Percentiles rank a stretch among this genome's conserved stretches.
Conservation (phyloP, 1,140 invertebrate genomes). For the Atta colombica region DNA sequence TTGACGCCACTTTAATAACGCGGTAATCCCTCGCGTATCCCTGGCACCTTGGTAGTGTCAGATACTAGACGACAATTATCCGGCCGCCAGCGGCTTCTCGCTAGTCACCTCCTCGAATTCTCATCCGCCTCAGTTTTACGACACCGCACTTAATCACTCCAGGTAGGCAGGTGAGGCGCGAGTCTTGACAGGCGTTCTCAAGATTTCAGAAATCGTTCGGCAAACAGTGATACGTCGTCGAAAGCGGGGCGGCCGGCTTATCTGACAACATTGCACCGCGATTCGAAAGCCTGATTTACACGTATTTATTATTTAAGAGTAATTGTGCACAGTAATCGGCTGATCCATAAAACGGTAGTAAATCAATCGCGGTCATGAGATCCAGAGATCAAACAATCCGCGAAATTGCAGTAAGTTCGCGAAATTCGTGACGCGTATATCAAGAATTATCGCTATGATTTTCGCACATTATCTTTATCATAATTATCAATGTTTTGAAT, state of each 20-base stretch:
- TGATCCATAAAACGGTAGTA: constrained; percentile 76
- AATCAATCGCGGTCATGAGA: constrained; percentile 76
- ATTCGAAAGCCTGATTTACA: constrained; percentile 85
- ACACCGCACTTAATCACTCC: constrained; percentile 82
- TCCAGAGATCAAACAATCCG: constrained; percentile 68
- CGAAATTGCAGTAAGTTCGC: constrained; percentile 17
- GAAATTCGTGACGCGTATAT: constrained; percentile 28
- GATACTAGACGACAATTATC: constrained; percentile 67
- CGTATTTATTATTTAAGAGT: constrained; percentile 79
- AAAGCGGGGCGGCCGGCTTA: constrained; percentile 79
- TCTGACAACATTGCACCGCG: constrained; percentile 78
- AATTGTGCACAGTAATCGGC: constrained; percentile 67
- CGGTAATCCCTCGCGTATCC: constrained; percentile 82
- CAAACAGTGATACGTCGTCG: constrained; percentile 76
- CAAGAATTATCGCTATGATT: constrained; percentile 6
- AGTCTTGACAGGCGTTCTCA: constrained; percentile 75
- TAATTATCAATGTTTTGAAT: neutral
- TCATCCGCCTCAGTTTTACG: constrained; percentile 79
- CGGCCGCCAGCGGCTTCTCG: neutral
- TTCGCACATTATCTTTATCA: neutral
- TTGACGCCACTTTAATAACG: constrained; percentile 83
- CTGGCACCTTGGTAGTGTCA: constrained; percentile 59
- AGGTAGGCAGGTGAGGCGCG: constrained; percentile 60
- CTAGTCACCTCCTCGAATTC: constrained; percentile 57
- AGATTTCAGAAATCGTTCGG: constrained; percentile 83